Base-by-base conservation (phyloP, 2,888 invertebrate species). In the Lycocerus yunnanus region DNA sequence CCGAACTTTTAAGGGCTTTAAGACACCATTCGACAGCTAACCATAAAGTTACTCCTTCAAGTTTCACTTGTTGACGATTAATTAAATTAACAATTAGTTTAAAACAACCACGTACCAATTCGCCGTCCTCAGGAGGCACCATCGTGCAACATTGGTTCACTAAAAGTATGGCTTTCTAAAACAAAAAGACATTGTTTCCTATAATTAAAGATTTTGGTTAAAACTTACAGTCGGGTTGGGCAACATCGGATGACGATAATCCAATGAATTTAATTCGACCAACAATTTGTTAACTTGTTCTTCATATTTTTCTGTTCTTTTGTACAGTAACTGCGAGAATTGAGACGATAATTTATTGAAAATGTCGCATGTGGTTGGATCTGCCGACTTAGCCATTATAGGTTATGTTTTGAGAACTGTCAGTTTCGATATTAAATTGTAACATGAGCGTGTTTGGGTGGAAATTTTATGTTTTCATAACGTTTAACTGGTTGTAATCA, bases 181-280 rank as follows among this genome's bases (percentile, higher is more conserved):
- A 85, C 59, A 71, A 72, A 59, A 24, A 2, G 21, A 66, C 15
- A 70, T 69, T 73, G 15, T 8, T 71, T 69, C 15, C 20, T n/a
- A 21, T 67, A 67, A 76, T 65, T 43, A 68, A 71, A 58, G 65
- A 43, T 58, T 67, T 13, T 13, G 60, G 15, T 43, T 43, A 3
- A 66, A 61, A 68, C 81, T 81, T 82, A 87, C 87, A 14, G 84
- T 84, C 15, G 81, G 79, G 75, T 83, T 86, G 71, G 81, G 81
- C 2, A 85, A 82, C 2, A 86, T 68, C 10, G 83, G 80, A 75
- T 83, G 82, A 81, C 90, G 89, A 81, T 89, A 93, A 80, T 93
- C 91, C 67, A 92, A 86, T 0, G 89, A 87, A 84, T 92, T 93
- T 58, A 93, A 86, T 79, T 92, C 91, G 81, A 91, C 91, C 66